These are phyloP conservation scores for Sminthopsis crassicaudata DNA, from an alignment of 2,113 vertebrate species.

Conservation along the genomic window DNA sequence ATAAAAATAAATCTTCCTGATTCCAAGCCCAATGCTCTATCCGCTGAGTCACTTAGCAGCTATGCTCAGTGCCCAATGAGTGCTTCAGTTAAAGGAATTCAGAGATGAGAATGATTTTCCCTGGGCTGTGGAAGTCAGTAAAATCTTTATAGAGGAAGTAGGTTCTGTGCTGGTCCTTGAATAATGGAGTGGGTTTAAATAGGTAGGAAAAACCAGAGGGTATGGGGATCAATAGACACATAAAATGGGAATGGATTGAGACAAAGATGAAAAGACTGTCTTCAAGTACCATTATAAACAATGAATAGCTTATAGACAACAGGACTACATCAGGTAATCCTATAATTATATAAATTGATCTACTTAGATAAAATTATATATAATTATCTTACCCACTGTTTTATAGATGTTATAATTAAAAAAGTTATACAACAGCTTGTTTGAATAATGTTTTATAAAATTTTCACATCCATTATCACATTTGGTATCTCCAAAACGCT, in stretches of 20 bases:
- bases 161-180: background rate
- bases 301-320: background rate
- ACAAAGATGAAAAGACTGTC: background rate
- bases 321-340: background rate
- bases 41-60: background rate
- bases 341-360: background rate
- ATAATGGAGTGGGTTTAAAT: background rate
- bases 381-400: constrained; percentile 16
- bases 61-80: background rate
- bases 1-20: background rate
- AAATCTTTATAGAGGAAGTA: background rate
- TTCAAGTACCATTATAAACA: background rate
- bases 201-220: background rate
- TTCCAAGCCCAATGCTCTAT: background rate
- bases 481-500: background rate
- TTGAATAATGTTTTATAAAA: constrained; percentile 12
- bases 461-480: background rate
- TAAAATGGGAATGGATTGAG: background rate
- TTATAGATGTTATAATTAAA: constrained; percentile 53
- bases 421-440: constrained; percentile 5
- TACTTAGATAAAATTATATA: constrained; percentile 19
- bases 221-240: background rate
- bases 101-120: accelerated
- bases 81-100: background rate
- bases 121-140: background rate